These are phyloP conservation scores for Aurelia aurita DNA, from an alignment of 30 jellyfish, hydroid and myxozoan genomes.

Conservation along the genomic window DNA sequence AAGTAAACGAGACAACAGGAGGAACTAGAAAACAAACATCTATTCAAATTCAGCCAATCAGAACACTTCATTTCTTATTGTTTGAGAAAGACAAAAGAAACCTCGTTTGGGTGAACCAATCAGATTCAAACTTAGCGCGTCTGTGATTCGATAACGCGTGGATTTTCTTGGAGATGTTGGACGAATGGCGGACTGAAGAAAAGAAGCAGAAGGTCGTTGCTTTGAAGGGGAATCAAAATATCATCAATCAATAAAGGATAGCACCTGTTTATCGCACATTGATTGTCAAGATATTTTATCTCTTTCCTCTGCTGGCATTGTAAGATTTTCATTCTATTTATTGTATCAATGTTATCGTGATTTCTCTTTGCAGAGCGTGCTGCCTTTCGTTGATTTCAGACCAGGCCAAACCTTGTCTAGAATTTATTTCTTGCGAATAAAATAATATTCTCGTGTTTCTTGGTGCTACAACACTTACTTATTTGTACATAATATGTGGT, in stretches of 20 bases:
- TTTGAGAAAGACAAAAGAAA: conserved; percentile 18
- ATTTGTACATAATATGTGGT: too few relatives aligned
- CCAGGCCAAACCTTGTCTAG: too few relatives aligned
- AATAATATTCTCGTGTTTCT: too few relatives aligned
- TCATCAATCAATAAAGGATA: not conserved
- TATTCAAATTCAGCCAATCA: conserved; percentile 11
- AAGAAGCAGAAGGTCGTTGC: not conserved
- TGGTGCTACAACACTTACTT: too few relatives aligned
- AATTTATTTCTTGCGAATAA: too few relatives aligned
- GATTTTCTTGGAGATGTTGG: conserved; percentile 16
- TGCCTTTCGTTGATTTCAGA: too few relatives aligned
- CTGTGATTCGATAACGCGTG: conserved; percentile 65
- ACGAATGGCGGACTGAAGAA: conserved; percentile 3
- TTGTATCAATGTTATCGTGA: not conserved
- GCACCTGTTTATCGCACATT: conserved; percentile 46
- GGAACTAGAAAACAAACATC: conserved; percentile 1
- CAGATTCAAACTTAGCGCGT: conserved; percentile 69
- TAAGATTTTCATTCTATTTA: conserved; percentile 18
- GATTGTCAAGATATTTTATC: conserved; percentile 19
- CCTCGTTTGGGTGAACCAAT: conserved; percentile 68
- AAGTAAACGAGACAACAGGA: conserved; percentile 47
- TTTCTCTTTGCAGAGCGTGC: not conserved
- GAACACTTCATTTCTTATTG: not conserved
- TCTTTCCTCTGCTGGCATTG: conserved; percentile 37
- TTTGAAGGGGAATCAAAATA: not conserved